Conservation (phyloP, 2,888 invertebrate species). For the Eugnorisma glareosa region DNA sequence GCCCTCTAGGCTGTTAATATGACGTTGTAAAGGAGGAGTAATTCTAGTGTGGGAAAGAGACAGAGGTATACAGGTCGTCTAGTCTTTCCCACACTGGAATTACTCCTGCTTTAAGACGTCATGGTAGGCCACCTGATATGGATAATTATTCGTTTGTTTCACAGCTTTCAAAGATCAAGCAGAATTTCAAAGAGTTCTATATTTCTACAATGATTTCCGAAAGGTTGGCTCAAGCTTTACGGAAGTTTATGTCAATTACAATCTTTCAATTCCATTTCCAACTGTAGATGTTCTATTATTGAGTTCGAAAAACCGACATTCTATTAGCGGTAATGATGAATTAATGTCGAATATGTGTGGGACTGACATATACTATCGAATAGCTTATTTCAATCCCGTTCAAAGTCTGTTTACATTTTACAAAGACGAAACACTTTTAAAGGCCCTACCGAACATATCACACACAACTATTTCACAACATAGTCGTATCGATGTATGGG, state of each 20-base stretch:
- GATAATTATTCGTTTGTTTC: neutral
- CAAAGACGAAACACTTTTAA: neutral
- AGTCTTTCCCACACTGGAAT: too few species aligned
- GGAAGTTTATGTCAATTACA: neutral
- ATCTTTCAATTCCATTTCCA: neutral
- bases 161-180: neutral
- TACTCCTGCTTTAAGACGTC: too few species aligned
- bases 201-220: neutral
- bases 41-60: too few species aligned
- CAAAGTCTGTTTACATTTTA: neutral
- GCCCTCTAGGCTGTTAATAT: too few species aligned
- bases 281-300: neutral
- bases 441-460: slow-evolving; percentile 1
- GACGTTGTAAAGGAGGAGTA: too few species aligned
- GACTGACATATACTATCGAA: neutral
- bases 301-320: neutral
- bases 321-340: neutral
- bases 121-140: too few species aligned
- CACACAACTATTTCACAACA: neutral
- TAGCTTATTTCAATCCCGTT: neutral
- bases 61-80: too few species aligned
- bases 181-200: neutral
- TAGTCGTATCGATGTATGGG: neutral
- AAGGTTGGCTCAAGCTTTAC: neutral
- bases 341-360: neutral